Conservation (phyloP, 1,140 invertebrate species). For the Stegodyphus mimosarum region DNA sequence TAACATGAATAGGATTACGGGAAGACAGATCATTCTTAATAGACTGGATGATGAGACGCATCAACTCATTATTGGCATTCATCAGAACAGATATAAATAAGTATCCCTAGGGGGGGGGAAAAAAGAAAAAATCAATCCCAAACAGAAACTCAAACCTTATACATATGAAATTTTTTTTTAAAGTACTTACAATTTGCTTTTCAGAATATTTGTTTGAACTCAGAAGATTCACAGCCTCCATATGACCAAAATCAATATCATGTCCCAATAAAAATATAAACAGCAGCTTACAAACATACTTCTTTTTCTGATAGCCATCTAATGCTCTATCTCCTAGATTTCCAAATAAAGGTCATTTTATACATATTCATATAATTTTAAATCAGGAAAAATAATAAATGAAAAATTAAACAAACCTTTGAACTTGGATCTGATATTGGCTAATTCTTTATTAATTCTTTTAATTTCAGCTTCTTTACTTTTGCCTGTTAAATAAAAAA, state of each 20-base stretch:
- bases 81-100: conserved; percentile 82
- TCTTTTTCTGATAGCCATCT: conserved; percentile 99
- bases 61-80: conserved; percentile 98
- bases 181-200: conserved; percentile 96
- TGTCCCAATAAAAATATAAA: conserved; percentile 99
- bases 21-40: conserved; percentile 99
- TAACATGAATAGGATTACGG: conserved; percentile 97
- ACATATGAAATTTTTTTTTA: neutral
- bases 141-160: neutral
- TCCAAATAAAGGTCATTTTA: neutral
- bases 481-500: conserved; percentile 72
- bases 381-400: neutral
- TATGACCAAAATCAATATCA: conserved; percentile 99
- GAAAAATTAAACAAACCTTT: conserved; percentile 76
- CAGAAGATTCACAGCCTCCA: conserved; percentile 99
- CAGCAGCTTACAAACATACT: conserved; percentile 99
- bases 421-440: conserved; percentile 99
- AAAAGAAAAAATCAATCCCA: neutral
- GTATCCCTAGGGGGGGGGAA: conserved; percentile 71
- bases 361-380: neutral
- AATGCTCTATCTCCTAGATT: conserved; percentile 92
- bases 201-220: conserved; percentile 99
- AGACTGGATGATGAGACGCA: conserved; percentile 98
- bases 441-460: conserved; percentile 99
- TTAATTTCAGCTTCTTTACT: conserved; percentile 99